Conservation (phyloP, 2,113 vertebrate genomes). For the Podiceps cristatus region DNA sequence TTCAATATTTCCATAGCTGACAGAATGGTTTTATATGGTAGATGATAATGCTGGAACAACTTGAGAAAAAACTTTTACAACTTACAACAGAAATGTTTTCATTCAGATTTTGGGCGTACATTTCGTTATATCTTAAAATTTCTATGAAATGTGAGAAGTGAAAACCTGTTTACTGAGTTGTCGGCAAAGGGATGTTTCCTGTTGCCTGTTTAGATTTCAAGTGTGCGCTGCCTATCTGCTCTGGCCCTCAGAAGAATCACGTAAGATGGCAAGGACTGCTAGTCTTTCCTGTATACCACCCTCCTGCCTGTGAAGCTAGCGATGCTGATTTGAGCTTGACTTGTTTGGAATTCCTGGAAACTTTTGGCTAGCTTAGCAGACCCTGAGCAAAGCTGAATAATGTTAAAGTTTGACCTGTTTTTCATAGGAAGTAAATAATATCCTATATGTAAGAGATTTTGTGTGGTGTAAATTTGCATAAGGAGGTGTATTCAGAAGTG, state of each 20-base stretch:
- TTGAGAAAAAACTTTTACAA: neutral
- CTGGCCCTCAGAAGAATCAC: neutral
- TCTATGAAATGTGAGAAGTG: neutral
- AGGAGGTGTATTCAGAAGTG: neutral
- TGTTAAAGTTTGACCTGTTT: neutral
- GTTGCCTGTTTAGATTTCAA: neutral
- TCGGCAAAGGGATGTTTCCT: neutral
- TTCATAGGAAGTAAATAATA: neutral
- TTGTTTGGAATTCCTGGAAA: neutral
- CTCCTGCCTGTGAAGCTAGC: accelerated
- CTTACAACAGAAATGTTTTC: neutral
- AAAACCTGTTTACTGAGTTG: neutral
- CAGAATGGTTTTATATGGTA: neutral
- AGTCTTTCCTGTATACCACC: neutral
- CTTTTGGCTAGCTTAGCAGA: neutral
- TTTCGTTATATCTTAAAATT: neutral
- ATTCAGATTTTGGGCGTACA: neutral
- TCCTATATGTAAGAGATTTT: neutral
- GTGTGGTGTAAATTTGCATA: neutral
- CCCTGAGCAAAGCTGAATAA: neutral
- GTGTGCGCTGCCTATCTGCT: neutral
- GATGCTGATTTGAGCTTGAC: neutral
- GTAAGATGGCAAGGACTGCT: neutral
- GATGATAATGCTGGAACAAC: neutral
- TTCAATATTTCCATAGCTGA: neutral